phyloP scores from a whole-genome alignment of 1,140 invertebrate genomes.

The Trypoxylus dichotomus region DNA sequence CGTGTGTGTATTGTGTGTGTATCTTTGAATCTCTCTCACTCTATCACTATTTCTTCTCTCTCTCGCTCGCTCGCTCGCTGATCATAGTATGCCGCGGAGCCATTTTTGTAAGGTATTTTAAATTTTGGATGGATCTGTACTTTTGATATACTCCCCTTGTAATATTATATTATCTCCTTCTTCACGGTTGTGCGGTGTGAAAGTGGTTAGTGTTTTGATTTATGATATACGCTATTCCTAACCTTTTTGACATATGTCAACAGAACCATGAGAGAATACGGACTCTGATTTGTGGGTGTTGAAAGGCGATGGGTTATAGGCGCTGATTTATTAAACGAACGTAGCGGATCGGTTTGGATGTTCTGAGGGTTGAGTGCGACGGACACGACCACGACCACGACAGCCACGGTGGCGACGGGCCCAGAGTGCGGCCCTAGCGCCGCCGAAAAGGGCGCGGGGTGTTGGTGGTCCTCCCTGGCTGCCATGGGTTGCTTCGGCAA shows the following conservation, averaged over 20 bases:
- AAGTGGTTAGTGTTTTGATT: constrained; percentile 27
- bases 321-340: neutral
- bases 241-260: constrained; percentile 34
- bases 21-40: constrained; percentile 35
- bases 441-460: constrained; percentile 57
- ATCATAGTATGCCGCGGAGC: constrained; percentile 47
- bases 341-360: constrained; percentile 27
- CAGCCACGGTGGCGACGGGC: constrained; percentile 53
- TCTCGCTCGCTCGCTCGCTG: neutral
- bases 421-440: constrained; percentile 53
- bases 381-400: constrained; percentile 40
- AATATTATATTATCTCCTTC: neutral
- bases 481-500: constrained; percentile 95
- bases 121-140: constrained; percentile 31
- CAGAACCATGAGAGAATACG: constrained; percentile 28
- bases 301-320: neutral
- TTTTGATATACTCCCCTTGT: neutral
- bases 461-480: constrained; percentile 72
- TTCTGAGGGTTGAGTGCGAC: constrained; percentile 35
- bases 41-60: constrained; percentile 5
- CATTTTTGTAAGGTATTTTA: constrained; percentile 46
- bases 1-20: constrained; percentile 37
- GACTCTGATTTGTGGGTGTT: constrained; percentile 15
- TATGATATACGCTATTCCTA: constrained; percentile 12
- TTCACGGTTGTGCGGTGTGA: constrained; percentile 6